phyloP scores from a whole-genome alignment of 2,888 invertebrate genomes.

The Mythimna albipuncta region DNA sequence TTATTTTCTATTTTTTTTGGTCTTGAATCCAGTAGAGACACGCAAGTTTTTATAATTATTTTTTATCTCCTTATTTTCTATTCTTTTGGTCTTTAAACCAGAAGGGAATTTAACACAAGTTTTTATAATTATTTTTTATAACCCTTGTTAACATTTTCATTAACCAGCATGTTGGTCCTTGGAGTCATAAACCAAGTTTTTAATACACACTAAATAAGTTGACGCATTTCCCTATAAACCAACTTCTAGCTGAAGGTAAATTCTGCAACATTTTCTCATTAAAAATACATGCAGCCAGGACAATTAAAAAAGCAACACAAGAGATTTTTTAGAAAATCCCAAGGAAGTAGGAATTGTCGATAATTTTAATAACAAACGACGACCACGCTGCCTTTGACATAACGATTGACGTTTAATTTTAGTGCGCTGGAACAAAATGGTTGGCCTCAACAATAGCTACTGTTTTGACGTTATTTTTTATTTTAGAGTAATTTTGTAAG shows the following conservation, averaged over 20 bases:
- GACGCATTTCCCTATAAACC: constrained; percentile 27
- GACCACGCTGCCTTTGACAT: constrained; percentile 79
- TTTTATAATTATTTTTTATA: constrained; percentile 8
- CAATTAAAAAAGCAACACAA: constrained; percentile 72
- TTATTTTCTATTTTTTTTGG: background rate
- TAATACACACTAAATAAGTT: constrained; percentile 38
- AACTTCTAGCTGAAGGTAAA: constrained; percentile 9
- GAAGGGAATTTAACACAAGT: background rate
- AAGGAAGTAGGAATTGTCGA: constrained; percentile 78
- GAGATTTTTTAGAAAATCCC: constrained; percentile 80
- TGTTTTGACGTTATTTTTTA: constrained; percentile 64
- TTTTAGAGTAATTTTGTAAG: constrained; percentile 20
- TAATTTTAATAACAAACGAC: constrained; percentile 88
- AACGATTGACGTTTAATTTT: constrained; percentile 89
- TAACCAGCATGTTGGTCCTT: background rate
- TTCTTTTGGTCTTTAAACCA: background rate
- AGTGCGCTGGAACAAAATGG: constrained; percentile 79
- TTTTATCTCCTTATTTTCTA: background rate
- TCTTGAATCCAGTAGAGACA: background rate
- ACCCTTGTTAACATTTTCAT: constrained; percentile 12
- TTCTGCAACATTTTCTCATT: constrained; percentile 37
- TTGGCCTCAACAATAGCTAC: constrained; percentile 69
- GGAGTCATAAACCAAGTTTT: constrained; percentile 31
- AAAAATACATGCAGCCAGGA: constrained; percentile 50
- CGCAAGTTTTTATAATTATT: background rate